phyloP scores from a whole-genome alignment of 2,888 invertebrate species.

The Drosophila ustulata region DNA sequence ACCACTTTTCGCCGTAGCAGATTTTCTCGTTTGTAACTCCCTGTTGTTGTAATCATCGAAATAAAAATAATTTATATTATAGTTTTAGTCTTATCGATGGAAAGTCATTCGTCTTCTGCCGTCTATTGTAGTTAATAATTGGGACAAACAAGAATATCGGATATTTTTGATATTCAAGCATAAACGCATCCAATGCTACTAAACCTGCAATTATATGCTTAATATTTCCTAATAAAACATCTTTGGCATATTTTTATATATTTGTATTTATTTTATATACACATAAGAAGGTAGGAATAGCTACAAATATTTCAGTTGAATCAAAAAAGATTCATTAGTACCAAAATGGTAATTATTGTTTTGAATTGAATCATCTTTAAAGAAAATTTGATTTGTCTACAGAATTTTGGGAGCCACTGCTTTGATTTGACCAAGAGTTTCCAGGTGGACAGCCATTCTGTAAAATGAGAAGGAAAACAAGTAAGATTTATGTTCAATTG shows the following conservation, averaged over 20 bases:
- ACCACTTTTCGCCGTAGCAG: too few relatives aligned
- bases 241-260: conserved; percentile 4
- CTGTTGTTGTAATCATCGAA: too few relatives aligned
- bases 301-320: conserved; percentile 50
- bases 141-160: too few relatives aligned
- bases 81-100: too few relatives aligned
- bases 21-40: too few relatives aligned
- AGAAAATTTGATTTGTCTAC: conserved; percentile 74
- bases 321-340: conserved; percentile 44
- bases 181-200: background rate
- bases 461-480: conserved; percentile 12
- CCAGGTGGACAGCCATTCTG: conserved; percentile 64
- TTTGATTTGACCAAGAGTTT: conserved; percentile 79
- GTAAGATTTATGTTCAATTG: background rate
- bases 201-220: background rate
- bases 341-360: conserved; percentile 43
- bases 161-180: too few relatives aligned
- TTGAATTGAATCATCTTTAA: conserved; percentile 39
- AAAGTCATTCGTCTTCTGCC: too few relatives aligned
- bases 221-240: background rate
- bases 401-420: conserved; percentile 74
- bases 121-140: too few relatives aligned
- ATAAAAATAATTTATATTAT: too few relatives aligned
- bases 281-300: conserved; percentile 32
- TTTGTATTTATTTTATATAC: conserved; percentile 31